Evolutionary conservation across 1,140 invertebrate species (phyloP), one percentile per base, ranked within the genome.

Genomic region (Drosophila simulans): DNA sequence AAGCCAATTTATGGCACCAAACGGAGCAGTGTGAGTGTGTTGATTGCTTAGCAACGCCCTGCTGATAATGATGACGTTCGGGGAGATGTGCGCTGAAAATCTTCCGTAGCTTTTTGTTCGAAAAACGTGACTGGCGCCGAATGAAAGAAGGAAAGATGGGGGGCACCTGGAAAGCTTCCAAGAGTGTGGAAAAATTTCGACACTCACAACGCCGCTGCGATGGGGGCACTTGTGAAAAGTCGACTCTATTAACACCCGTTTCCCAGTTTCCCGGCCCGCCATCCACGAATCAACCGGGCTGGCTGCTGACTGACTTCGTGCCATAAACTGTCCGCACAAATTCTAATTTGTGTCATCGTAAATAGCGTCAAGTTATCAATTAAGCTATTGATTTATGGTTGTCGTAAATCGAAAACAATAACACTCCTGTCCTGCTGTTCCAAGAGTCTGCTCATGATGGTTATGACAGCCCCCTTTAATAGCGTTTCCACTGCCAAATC

Each of bases 311-410:
- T 31, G 64, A 64, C 37, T 57, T 25, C 55, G 43, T 64, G 48
- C 25, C 82, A 81, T 86, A 86, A 86, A 78, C 69, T 74, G 82
- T 77, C 83, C 73, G 66, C 74, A 89, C 83, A 89, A 88, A 88
- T 88, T 88, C 84, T 88, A 88, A 88, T 88, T 88, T 88, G 83
- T 88, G 83, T 88, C 83, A 83, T 89, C 83, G 75, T 86, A 86
- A 86, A 86, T 88, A 86, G 83, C 84, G 84, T 80, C 75, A 71
- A 74, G 83, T 88, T 88, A 88, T 88, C 83, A 88, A 88, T 88
- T 88, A 88, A 89, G 84, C 83, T 77, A 89, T 83, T 88, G 83
- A 88, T 88, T 88, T 88, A 88, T 80, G 71, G 62, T 63, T 66
- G 48, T 80, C 84, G 76, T 88, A 88, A 88, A 88, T 88, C 83